Conservation (phyloP, 1,140 invertebrate species). For the Ylistrum balloti region DNA sequence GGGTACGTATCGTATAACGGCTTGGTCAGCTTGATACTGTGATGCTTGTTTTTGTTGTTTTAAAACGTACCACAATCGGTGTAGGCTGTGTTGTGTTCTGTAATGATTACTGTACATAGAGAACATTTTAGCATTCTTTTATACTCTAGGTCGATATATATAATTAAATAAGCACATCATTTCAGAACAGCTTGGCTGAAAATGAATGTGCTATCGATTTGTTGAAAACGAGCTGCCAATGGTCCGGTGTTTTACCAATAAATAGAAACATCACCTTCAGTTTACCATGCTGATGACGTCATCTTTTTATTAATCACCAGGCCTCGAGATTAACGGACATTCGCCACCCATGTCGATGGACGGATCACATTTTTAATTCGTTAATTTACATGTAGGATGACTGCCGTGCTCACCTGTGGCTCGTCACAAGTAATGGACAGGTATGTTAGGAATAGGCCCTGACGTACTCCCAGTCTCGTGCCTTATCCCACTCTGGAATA, state of each 20-base stretch:
- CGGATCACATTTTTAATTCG: background rate
- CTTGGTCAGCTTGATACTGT: background rate
- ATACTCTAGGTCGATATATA: background rate
- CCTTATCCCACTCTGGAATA: background rate
- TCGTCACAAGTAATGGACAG: background rate
- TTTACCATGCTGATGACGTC: background rate
- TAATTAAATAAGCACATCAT: background rate
- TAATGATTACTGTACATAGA: background rate
- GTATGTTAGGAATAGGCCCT: background rate
- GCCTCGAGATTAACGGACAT: background rate
- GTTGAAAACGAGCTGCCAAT: background rate
- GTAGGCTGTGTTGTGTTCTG: background rate
- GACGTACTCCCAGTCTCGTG: background rate
- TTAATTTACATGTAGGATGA: background rate
- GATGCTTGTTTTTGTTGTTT: too few species aligned
- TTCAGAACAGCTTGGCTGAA: background rate
- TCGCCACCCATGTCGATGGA: conserved; percentile 22
- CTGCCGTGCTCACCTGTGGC: background rate
- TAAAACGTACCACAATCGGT: background rate
- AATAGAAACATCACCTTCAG: background rate
- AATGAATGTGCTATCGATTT: background rate
- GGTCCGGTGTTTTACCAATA: background rate
- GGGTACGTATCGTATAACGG: background rate
- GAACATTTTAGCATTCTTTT: background rate
- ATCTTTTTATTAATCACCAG: background rate